Percentiles rank a stretch among this genome's conserved stretches.
Evolutionary conservation across 2,797 vertebrate genomes (phyloP).

Genomic region (Rhinoraja longicauda): DNA sequence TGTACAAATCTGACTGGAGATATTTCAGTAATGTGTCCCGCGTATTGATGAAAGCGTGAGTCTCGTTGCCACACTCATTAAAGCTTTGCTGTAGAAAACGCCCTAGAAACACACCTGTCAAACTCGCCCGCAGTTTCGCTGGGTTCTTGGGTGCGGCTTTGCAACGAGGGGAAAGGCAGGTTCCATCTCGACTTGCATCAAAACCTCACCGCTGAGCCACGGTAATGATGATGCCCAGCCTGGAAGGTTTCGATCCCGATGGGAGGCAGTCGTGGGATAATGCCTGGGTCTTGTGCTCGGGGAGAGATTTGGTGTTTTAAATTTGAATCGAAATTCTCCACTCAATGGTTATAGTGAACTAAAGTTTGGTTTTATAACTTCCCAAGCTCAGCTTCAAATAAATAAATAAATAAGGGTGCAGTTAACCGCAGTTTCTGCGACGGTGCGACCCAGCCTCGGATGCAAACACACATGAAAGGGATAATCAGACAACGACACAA

Average conservation of each 20-base stretch:
- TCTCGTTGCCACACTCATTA: background rate
- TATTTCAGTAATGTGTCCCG: background rate
- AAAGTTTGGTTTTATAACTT: background rate
- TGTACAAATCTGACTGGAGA: slow-evolving; percentile 10
- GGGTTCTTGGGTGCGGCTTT: background rate
- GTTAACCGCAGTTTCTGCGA: background rate
- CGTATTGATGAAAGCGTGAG: background rate
- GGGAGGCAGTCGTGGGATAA: background rate
- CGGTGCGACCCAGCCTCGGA: background rate
- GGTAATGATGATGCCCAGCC: too few species aligned
- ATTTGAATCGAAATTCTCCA: background rate
- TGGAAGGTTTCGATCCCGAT: background rate
- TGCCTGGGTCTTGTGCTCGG: background rate
- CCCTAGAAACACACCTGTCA: background rate
- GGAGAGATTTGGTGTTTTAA: background rate
- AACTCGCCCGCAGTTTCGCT: background rate
- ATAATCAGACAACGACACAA: too few species aligned
- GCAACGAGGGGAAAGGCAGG: background rate
- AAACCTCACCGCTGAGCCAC: background rate
- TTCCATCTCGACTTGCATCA: background rate
- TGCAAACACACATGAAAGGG: background rate
- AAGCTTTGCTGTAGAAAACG: background rate
- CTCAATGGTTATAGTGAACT: background rate
- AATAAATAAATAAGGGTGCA: background rate
- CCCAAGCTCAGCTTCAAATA: background rate